phyloP scores from a whole-genome alignment of 2,888 invertebrate genomes.

The Torymus auratus region DNA sequence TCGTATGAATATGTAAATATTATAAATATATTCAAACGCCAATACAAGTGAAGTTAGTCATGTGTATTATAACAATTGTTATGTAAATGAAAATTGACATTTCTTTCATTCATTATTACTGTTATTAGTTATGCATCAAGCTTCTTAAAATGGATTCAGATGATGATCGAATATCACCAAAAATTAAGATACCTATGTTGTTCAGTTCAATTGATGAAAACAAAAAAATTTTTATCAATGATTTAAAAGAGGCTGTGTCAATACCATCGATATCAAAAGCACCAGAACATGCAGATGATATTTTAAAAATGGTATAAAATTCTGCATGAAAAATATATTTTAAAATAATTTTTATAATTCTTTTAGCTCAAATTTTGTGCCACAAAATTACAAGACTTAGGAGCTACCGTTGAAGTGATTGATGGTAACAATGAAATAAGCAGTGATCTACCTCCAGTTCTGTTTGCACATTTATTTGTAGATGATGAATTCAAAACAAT shows the following conservation, averaged over 20 bases:
- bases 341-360: constrained; percentile 17
- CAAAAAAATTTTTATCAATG: constrained; percentile 51
- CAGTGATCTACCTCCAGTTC: constrained; percentile 60
- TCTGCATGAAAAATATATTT: not conserved
- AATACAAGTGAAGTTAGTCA: constrained; percentile 38
- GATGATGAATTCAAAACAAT: constrained; percentile 62
- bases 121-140: not conserved
- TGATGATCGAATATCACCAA: constrained; percentile 56
- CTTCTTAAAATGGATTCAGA: constrained; percentile 36
- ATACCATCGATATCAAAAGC: constrained; percentile 61
- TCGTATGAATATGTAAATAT: not conserved
- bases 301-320: constrained; percentile 62
- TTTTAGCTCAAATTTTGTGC: constrained; percentile 61
- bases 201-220: constrained; percentile 60
- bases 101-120: not conserved
- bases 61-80: not conserved
- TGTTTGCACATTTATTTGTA: constrained; percentile 62
- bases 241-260: constrained; percentile 61
- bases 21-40: not conserved
- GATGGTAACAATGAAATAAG: constrained; percentile 53
- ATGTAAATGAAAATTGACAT: constrained; percentile 12
- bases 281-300: constrained; percentile 55
- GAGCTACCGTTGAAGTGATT: constrained; percentile 59
- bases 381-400: constrained; percentile 60
- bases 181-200: constrained; percentile 60